Evolutionary conservation across 2,113 vertebrate genomes (phyloP), one percentile per base, ranked within the genome.

Genomic region (Callocephalon fimbriatum): DNA sequence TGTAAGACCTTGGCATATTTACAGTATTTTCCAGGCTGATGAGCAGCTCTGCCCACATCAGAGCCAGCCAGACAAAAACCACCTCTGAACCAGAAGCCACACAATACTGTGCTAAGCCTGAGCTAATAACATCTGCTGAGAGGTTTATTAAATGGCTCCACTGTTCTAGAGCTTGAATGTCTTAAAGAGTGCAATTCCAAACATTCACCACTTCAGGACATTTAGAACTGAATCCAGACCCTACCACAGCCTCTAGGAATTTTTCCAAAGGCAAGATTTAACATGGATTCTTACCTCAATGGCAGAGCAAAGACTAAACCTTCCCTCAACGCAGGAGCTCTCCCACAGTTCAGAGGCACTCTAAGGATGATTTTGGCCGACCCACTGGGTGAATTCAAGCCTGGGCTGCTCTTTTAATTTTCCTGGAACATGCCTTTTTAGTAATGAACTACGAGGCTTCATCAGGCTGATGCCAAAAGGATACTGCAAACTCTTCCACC

Each of bases 21-120:
- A 61, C 14, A 78, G 56, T 31, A 40, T 78, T 81, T 96, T 81
- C 38, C 68, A 94, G 68, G 59, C 53, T 86, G 77, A 67, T 29
- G 51, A 81, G 73, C 51, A 73, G 62, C 42, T 72, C 51, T 91
- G 73, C 62, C 91, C 80, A 89, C 76, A 89, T 48, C 62, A 94
- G n/a, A 96, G 73, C 29, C 76, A 77, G 50, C 13, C 75, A 74
- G 72, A 84, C 63, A 86, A 89, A 93, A 97, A 80, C 29, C 80
- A 91, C 70, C 51, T 59, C 76, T 78, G 62, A 91, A 93, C 6
- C 45, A 91, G 47, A 87, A 91, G 86, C 56, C 73, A 47, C 62
- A 72, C 8, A 65, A 65, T 20, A 27, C 56, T 61, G 47, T 1
- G 3, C 91, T 63, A 31, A 92, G 63, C 42, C 65, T 19, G 18